Evolutionary conservation across 2,888 invertebrate species (phyloP), one percentile per base, ranked within the genome.

Genomic region (Drosophila nr. medialis): DNA sequence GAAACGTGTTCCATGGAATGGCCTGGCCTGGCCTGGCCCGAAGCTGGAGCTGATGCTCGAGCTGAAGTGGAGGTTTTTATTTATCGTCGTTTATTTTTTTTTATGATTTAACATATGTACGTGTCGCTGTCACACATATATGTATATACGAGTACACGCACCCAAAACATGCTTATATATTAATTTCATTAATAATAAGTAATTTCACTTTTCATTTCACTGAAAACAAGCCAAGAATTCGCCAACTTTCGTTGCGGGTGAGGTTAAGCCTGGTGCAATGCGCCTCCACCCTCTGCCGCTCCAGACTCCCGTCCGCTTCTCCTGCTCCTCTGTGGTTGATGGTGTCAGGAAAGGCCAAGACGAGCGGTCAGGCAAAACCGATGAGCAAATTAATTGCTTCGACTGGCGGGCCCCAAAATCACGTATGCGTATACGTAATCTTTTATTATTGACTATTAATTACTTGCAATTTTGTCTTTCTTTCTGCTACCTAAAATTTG

Each of bases 121-220:
- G 88, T 86, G 84, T 73, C 80, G 87, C 82, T 84, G 83, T 84
- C 75, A 75, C 74, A 86, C 62, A 77, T 54, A 72, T 63, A 55
- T 38, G 27, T 34, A 24, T 36, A 54, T 58, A 67, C 61, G 65
- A 63, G 62, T 66, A 77, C 77, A 75, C 82, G 72, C 75, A 72
- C 72, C 60, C 65, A 72, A 72, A 80, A 69, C 72, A 81, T 81
- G 81, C 74, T 78, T 86, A 84, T 86, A 84, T 86, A 86, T 86
- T 86, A 86, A 86, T 86, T 86, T 86, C 86, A 86, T 86, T 86
- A 86, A 89, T 86, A 86, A 86, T 89, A 88, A 85, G 83, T 85
- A 86, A 86, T 86, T 86, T 86, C 86, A 86, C 86, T 86, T 86
- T 86, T 86, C 86, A 86, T 89, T 86, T 86, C 83, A 78, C 86